phyloP scores from a whole-genome alignment of 2,888 invertebrate genomes.

The Drosophila prostipennis region DNA sequence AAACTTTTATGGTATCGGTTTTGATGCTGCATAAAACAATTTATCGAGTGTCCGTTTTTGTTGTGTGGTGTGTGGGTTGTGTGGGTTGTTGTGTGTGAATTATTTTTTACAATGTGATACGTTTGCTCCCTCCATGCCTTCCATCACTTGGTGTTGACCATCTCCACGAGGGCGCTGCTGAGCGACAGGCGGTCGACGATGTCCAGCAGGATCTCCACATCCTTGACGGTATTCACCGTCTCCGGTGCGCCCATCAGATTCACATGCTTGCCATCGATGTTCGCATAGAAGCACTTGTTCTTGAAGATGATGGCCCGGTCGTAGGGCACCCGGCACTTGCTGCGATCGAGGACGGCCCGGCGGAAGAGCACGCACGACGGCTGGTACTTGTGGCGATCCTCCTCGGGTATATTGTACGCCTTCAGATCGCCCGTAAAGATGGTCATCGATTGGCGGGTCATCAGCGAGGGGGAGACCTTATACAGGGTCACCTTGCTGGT shows the following conservation, averaged over 20 bases:
- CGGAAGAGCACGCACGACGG: conserved; percentile 84
- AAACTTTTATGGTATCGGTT: conserved; percentile 14
- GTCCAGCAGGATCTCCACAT: conserved; percentile 83
- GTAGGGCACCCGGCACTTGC: conserved; percentile 80
- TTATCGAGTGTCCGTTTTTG: conserved; percentile 23
- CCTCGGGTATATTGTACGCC: conserved; percentile 80
- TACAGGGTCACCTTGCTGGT: conserved; percentile 83
- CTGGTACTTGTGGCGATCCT: conserved; percentile 82
- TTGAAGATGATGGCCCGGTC: conserved; percentile 84
- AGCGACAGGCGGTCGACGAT: conserved; percentile 83
- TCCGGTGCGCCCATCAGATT: conserved; percentile 83
- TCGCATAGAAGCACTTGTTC: conserved; percentile 83
- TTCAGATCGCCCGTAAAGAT: conserved; percentile 82
- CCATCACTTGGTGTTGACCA: conserved; percentile 55
- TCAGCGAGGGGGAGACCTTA: conserved; percentile 71
- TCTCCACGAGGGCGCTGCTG: conserved; percentile 79
- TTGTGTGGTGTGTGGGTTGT: neutral
- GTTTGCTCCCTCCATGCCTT: neutral
- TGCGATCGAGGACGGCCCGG: conserved; percentile 71
- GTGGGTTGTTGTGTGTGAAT: neutral
- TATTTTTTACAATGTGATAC: conserved; percentile 31
- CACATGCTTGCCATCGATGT: conserved; percentile 84
- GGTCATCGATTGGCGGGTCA: conserved; percentile 70
- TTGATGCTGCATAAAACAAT: conserved; percentile 23
- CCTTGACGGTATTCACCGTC: conserved; percentile 76